Base-by-base conservation (phyloP, 2,113 vertebrate species). In the Alaudala cheleensis region DNA sequence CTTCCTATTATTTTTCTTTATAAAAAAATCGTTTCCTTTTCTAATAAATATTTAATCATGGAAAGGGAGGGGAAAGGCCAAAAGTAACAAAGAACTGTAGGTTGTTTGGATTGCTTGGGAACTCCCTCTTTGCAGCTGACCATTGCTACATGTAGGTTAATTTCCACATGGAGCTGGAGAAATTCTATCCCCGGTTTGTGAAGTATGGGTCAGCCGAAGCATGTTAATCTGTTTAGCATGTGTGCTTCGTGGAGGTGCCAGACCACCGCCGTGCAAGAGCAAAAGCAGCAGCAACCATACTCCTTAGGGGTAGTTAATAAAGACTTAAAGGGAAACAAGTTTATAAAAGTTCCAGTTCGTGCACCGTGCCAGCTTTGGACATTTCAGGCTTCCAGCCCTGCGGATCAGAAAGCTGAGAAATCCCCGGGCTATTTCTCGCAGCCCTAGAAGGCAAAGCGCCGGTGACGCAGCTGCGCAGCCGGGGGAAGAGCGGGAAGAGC, bases 211-310 rank as follows among this genome's bases (percentile, higher is more conserved):
- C 98, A 98, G 98, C 93, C 97, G 92, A 98, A 98, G 98, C 98
- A 98, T 97, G 97, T 98, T 99, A 98, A 99, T 99, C 98, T 99
- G 98, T 99, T 98, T 98, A 99, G 98, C 98, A 99, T 98, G 98
- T 99, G 98, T 98, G 98, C 98, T 96, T 97, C 97, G 96, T 84
- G 77, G 96, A 97, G 98, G 94, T 95, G 97, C 98, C 96, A 97
- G 98, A 97, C 98, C 98, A 98, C 98, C 98, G 78, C 97, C 86
- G 97, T 87, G 98, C 97, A 96, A 96, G 92, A 97, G 97, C 96
- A 97, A 97, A 94, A 97, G 98, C 97, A 95, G 71, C 84, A 92
- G 91, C 94, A 81, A 44, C 65, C 78, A 58, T 33, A 65, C 82
- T 97, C 98, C 97, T 98, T 91, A 53, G 96, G 97, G 96, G 95